Evolutionary conservation across 1,140 invertebrate species (phyloP).

Genomic region (Nilaparvata lugens): DNA sequence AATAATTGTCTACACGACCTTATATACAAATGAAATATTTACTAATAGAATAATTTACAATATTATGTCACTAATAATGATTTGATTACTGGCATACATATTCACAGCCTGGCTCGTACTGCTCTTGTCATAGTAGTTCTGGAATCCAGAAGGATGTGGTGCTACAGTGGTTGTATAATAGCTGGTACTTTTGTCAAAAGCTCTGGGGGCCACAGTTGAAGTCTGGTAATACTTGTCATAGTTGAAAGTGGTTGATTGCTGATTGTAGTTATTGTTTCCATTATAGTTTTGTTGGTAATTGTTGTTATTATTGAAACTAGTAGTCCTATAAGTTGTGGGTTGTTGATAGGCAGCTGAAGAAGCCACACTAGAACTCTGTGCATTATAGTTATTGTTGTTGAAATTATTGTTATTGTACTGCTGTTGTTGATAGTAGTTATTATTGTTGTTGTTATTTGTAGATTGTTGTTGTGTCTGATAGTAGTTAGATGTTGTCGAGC

Average conservation of each 20-base stretch:
- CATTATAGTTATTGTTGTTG: too few species aligned
- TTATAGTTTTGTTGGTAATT: conserved; percentile 9
- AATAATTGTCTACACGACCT: too few species aligned
- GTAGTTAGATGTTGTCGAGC: conserved; percentile 28
- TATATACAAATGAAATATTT: too few species aligned
- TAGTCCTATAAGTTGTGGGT: conserved; percentile 10
- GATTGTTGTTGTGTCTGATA: conserved; percentile 29
- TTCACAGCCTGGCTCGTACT: conserved; percentile 8
- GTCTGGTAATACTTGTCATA: conserved; percentile 23
- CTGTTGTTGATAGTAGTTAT: conserved; percentile 26
- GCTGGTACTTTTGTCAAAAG: not conserved
- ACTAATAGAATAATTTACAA: too few species aligned
- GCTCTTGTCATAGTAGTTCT: conserved; percentile 1
- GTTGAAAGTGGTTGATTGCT: conserved; percentile 13
- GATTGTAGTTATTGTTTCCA: conserved; percentile 1
- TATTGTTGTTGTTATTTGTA: conserved; percentile 35
- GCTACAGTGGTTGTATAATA: conserved; percentile 11
- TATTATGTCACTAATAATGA: too few species aligned
- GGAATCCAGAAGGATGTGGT: not conserved
- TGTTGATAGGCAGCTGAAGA: conserved; percentile 7
- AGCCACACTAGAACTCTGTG: not conserved
- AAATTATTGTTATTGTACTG: conserved; percentile 13
- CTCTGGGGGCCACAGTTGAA: conserved; percentile 6
- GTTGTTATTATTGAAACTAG: conserved; percentile 10
- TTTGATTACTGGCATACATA: too few species aligned